Conservation (phyloP, 2,113 vertebrate genomes). For the Chrysochloris asiatica region DNA sequence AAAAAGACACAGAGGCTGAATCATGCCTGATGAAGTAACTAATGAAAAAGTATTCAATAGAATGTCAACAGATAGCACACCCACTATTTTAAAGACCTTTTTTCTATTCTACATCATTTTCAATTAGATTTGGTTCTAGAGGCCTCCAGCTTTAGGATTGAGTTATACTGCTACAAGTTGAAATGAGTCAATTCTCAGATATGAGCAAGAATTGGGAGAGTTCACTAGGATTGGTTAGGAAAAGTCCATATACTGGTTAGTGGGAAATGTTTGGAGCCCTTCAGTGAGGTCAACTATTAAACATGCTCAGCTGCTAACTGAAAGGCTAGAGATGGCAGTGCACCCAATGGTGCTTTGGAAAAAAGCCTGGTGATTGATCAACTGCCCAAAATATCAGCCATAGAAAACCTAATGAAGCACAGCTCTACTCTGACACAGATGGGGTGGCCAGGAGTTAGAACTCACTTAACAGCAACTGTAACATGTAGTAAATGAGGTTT, state of each 20-base stretch:
- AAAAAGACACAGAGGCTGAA: slow-evolving; percentile 20
- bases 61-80: too few relatives aligned
- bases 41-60: not conserved
- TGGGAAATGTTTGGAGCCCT: not conserved
- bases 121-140: not conserved
- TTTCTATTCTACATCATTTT: not conserved
- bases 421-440: not conserved
- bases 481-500: not conserved
- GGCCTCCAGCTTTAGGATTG: not conserved
- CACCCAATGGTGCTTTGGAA: not conserved
- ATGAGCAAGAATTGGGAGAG: not conserved
- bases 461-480: too few relatives aligned
- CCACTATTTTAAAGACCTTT: not conserved
- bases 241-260: not conserved
- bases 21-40: not conserved
- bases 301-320: not conserved
- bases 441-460: too few relatives aligned
- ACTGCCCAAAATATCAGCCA: not conserved
- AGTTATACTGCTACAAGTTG: too few relatives aligned
- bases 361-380: not conserved
- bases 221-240: not conserved
- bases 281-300: not conserved
- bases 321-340: not conserved
- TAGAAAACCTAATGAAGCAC: not conserved
- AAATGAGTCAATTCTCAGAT: not conserved